Evolutionary conservation across 2,113 vertebrate species (phyloP).

Genomic region (Antennarius striatus): DNA sequence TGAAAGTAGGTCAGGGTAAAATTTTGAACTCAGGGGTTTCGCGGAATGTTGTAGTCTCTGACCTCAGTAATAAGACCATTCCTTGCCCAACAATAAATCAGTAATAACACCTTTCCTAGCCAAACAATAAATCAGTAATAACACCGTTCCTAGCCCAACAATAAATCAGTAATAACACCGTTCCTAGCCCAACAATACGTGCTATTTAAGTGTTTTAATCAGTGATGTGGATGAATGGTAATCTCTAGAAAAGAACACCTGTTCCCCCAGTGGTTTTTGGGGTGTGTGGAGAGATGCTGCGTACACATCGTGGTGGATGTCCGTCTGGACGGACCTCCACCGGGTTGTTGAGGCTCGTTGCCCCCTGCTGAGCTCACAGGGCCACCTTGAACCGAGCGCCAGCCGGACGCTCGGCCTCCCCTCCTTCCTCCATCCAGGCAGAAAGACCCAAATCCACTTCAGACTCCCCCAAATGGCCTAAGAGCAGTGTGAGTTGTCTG

Average conservation of each 20-base stretch:
- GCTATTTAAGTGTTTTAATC: no score
- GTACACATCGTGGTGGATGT: conserved; percentile 71
- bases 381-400: conserved; percentile 65
- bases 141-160: no score
- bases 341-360: conserved; percentile 76
- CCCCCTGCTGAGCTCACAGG: conserved; percentile 74
- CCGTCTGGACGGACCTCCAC: conserved; percentile 61
- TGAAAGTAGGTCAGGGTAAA: no score
- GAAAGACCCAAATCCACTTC: conserved; percentile 73
- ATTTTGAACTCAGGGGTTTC: no score
- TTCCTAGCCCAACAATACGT: no score
- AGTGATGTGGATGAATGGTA: neutral
- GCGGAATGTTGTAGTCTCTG: no score
- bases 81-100: no score
- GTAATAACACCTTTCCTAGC: no score
- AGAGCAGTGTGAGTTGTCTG: conserved; percentile 78
- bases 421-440: conserved; percentile 64
- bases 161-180: no score
- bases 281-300: conserved; percentile 36
- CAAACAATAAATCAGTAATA: no score
- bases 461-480: conserved; percentile 64
- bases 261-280: neutral
- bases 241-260: neutral
- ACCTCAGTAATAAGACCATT: no score
- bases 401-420: conserved; percentile 71